phyloP scores from a whole-genome alignment of 2,113 vertebrate species.

The Sturnira hondurensis region DNA sequence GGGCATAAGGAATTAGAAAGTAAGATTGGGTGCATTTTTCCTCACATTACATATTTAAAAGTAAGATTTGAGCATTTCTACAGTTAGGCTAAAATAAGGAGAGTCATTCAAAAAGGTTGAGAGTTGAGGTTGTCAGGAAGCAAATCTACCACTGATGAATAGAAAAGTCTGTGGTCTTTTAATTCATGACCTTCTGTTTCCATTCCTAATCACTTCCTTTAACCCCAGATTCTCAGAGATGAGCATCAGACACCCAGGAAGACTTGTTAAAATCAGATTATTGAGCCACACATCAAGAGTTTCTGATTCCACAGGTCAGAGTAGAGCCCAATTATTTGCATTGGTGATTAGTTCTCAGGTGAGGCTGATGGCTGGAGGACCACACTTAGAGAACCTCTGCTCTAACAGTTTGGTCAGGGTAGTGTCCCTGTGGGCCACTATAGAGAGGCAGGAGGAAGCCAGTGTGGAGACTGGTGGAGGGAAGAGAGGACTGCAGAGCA shows the following conservation, averaged over 20 bases:
- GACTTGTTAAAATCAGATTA: neutral
- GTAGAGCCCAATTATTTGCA: neutral
- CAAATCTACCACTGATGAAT: neutral
- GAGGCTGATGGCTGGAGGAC: neutral
- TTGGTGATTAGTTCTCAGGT: neutral
- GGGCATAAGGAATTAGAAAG: neutral
- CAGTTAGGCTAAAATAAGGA: neutral
- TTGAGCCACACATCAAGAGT: neutral
- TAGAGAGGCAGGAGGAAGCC: accelerated
- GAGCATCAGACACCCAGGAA: neutral
- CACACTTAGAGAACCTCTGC: neutral
- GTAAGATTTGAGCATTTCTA: neutral
- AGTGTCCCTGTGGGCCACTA: neutral
- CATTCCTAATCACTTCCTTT: neutral
- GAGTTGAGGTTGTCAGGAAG: neutral
- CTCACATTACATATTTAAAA: neutral
- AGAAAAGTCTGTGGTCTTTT: neutral
- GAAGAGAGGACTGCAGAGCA: neutral
- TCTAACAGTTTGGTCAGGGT: neutral
- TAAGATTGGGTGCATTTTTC: neutral
- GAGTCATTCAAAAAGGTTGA: neutral
- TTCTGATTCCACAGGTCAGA: neutral
- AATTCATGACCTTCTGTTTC: neutral
- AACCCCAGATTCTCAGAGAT: neutral
- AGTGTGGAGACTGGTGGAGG: accelerated